These are phyloP conservation scores for Palloptera scutellata DNA, from an alignment of 2,888 invertebrate species.

Conservation along the genomic window DNA sequence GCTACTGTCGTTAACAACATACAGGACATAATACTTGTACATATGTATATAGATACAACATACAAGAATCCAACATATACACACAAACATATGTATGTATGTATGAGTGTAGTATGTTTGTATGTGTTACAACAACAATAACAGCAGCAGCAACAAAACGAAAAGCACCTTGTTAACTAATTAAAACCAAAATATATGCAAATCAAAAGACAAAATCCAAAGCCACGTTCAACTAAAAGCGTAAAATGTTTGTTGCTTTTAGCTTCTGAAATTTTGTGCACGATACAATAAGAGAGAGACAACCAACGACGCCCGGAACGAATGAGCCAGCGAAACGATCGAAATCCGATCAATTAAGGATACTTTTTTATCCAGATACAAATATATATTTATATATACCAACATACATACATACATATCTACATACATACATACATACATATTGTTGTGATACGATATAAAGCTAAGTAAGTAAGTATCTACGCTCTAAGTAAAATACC, in stretches of 20 bases:
- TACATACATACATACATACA: slow-evolving; percentile 10
- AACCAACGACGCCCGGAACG: slow-evolving; percentile 17
- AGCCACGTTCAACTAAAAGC: slow-evolving; percentile 8
- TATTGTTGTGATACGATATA: background rate
- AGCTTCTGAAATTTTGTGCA: background rate
- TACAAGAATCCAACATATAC: slow-evolving; percentile 12
- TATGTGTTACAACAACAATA: slow-evolving; percentile 1
- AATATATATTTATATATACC: background rate
- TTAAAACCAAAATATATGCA: slow-evolving; percentile 63
- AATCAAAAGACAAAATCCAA: slow-evolving; percentile 51
- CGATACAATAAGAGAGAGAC: slow-evolving; percentile 16
- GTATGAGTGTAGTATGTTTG: slow-evolving; percentile 2
- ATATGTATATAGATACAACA: slow-evolving; percentile 21
- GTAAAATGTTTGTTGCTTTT: no score
- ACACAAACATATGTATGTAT: slow-evolving; percentile 12
- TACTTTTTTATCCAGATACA: slow-evolving; percentile 35
- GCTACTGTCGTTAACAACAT: slow-evolving; percentile 29
- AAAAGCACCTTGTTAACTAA: slow-evolving; percentile 62
- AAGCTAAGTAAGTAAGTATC: slow-evolving; percentile 14
- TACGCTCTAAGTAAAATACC: background rate
- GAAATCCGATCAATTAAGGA: slow-evolving; percentile 49
- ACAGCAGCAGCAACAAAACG: slow-evolving; percentile 41
- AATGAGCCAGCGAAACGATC: slow-evolving; percentile 34
- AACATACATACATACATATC: background rate
- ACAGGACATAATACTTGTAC: slow-evolving; percentile 12